phyloP scores from a whole-genome alignment of 1,140 invertebrate genomes.

The Ceratosolen fusciceps region DNA sequence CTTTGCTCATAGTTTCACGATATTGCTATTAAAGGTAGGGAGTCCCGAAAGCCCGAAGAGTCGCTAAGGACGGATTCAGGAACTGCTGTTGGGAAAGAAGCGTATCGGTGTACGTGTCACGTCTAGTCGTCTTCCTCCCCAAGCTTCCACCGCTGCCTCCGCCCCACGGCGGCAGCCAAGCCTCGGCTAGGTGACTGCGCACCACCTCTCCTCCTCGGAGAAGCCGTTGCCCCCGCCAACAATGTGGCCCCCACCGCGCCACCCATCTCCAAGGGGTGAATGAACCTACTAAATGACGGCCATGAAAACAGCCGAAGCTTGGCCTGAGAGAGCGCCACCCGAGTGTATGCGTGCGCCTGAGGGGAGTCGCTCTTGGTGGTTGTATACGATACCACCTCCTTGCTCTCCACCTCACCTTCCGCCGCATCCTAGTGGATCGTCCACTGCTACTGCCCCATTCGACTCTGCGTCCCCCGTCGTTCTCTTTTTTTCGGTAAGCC shows the following conservation, averaged over 20 bases:
- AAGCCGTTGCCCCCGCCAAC: slow-evolving; percentile 48
- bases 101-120: slow-evolving; percentile 29
- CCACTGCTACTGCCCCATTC: too few species aligned
- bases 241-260: slow-evolving; percentile 8
- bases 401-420: too few species aligned
- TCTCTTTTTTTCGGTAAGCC: slow-evolving; percentile 42
- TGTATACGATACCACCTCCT: slow-evolving; percentile 39
- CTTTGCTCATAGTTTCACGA: too few species aligned
- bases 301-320: slow-evolving; percentile 72
- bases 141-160: slow-evolving; percentile 40
- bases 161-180: slow-evolving; percentile 35
- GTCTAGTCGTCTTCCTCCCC: slow-evolving; percentile 41
- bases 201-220: slow-evolving; percentile 17
- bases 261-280: slow-evolving; percentile 65
- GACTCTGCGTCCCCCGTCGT: too few species aligned
- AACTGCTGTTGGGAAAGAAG: not conserved
- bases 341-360: slow-evolving; percentile 4
- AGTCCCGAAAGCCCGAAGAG: too few species aligned
- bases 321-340: slow-evolving; percentile 38
- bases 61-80: too few species aligned
- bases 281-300: slow-evolving; percentile 73
- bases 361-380: not conserved
- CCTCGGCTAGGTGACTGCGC: slow-evolving; percentile 37
- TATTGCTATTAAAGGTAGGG: too few species aligned
- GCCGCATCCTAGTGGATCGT: too few species aligned